Base-by-base conservation (phyloP, 2,888 invertebrate genomes). In the Rhodophaea formosa region DNA sequence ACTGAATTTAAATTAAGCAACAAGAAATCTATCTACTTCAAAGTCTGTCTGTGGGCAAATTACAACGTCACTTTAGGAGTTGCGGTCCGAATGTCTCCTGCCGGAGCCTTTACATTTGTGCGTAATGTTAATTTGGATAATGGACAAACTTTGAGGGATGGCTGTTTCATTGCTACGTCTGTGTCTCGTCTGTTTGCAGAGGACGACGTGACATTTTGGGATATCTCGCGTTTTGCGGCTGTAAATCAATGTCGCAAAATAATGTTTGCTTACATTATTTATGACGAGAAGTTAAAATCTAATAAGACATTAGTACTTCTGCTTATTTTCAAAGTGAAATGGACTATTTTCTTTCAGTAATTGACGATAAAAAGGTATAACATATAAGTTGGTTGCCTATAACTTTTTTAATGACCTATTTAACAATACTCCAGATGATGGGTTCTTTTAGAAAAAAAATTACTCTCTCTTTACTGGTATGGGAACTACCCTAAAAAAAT, bases 81-180 rank as follows among this genome's bases (percentile, higher is more conserved):
- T 23, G 46, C 23, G 23, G 23, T 17, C n/a, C 10, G n/a, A 46
- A 46, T 29, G 23, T 46, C 16, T 16, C 10, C 45, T 45, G 12
- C 10, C 39, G 46, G 23, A 23, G 23, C n/a, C 46, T 8, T 17
- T 46, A 46, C n/a, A 12, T 23, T 23, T 46, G n/a, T 39, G 39
- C n/a, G 30, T 32, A 12, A 35, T 30, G 15, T 15, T 51, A 51
- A 51, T 51, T 49, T 23, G 5, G 32, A 10, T 51, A 51, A 51
- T 51, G 49, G 32, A 15, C 7, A 14, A 51, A 35, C 16, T 51
- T 51, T 46, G 51, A 35, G 23, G 35, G 8, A n/a, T 35, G 23
- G 35, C 15, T 35, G n/a, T 35, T 35, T 51, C 23, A 46, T 46
- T n/a, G 46, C 12, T 30, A 30, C 14, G 14, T 47, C 47, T 47